Evolutionary conservation across 2,797 vertebrate genomes (phyloP), one percentile per base, ranked within the genome.

Genomic region (Hozukius guyotensis): DNA sequence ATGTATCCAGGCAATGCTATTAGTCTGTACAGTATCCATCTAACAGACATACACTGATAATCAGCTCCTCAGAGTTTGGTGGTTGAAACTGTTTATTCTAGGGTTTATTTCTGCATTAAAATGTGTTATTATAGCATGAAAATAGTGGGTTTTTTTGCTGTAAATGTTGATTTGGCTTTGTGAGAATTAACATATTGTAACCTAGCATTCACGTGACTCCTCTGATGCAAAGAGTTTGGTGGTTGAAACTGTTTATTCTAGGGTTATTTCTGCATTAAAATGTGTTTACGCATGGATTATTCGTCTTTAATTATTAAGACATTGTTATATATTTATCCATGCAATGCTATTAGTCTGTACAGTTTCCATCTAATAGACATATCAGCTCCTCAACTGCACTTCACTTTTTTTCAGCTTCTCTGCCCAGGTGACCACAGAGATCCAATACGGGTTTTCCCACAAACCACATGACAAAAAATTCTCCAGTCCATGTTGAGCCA

Each of bases 381-480:
- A 9, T 18, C 68, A 18, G 70, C 27, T 20, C 8, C 16, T 46
- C 59, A 1, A 6, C 31, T 4, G 14, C 42, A 27, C 25, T 75
- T 38, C 36, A 38, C 36, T 38, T 38, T 75, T 74, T 84, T 83
- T 69, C 46, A 34, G 75, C 42, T 72, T 46, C 36, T 80, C 16
- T 75, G 85, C 93, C 92, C 95, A 96, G 94, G 91, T 96, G 95
- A 96, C 94, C 92, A 3, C 71, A 0, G 73, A 27, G 95, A 95
- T 96, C 96, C 96, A 95, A 95, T 95, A 90, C 96, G 93, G 93
- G 95, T 94, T 96, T 96, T 96, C 92, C 32, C 73, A 62, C 90
- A 84, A 84, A 94, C 96, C 95, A 95, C 95, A 95, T 96, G 95
- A 96, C 94, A 89, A 1, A 52, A 46, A 25, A 24, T 2, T 13